These are phyloP conservation scores for Sylvietta virens DNA, from an alignment of 2,113 vertebrate genomes.

Conservation along the genomic window DNA sequence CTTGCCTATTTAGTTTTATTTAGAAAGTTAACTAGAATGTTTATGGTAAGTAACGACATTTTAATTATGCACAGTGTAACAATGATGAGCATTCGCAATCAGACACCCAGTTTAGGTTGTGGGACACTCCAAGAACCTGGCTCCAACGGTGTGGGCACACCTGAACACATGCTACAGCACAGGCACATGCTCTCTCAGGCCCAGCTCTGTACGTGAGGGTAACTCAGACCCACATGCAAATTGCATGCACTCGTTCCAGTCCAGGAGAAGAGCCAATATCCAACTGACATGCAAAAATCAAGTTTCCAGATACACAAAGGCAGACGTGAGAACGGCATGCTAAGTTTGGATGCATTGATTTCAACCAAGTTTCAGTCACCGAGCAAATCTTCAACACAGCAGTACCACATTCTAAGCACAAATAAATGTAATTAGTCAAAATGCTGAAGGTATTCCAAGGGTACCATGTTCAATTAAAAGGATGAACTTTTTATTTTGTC, in stretches of 20 bases:
- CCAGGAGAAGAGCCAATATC: conserved; percentile 11
- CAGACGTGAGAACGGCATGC: conserved; percentile 46
- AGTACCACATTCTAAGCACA: conserved; percentile 21
- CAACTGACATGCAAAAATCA: conserved; percentile 45
- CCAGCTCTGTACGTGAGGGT: background rate
- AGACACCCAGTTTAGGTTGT: background rate
- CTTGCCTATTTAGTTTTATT: conserved; percentile 42
- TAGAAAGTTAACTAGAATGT: conserved; percentile 26
- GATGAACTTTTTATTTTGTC: conserved; percentile 55
- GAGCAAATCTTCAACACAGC: conserved; percentile 5
- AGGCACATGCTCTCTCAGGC: conserved; percentile 21
- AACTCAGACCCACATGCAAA: conserved; percentile 31
- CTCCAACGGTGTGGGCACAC: background rate
- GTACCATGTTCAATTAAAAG: conserved; percentile 35
- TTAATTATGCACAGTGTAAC: conserved; percentile 50
- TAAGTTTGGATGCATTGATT: conserved; percentile 21
- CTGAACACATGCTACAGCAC: conserved; percentile 25
- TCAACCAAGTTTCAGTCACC: conserved; percentile 29
- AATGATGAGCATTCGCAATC: conserved; percentile 23
- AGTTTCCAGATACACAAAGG: conserved; percentile 30
- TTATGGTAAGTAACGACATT: conserved; percentile 32
- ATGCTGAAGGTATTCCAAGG: conserved; percentile 30
- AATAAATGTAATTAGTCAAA: conserved; percentile 1
- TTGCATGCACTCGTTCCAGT: conserved; percentile 30
- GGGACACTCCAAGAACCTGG: background rate